Evolutionary conservation across 2,113 vertebrate genomes (phyloP).

Genomic region (Malaclemys terrapin): DNA sequence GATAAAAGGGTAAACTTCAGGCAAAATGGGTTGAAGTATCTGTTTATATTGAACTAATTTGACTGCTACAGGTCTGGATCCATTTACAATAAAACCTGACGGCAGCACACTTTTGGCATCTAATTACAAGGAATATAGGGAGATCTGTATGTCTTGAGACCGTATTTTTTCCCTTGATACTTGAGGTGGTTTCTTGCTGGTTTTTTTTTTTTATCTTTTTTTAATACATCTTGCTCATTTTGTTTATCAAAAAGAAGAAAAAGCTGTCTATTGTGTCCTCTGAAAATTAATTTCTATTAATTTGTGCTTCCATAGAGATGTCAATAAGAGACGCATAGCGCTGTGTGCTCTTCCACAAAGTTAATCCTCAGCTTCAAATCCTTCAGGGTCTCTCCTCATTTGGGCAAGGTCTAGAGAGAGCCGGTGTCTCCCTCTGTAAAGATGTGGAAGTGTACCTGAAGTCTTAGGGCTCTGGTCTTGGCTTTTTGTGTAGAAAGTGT

Average conservation of each 20-base stretch:
- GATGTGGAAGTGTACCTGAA: not conserved
- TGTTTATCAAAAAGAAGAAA: not conserved
- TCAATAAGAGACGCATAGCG: not conserved
- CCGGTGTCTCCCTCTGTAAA: not conserved
- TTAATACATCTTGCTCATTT: not conserved
- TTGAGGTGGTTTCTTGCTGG: not conserved
- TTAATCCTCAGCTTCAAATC: not conserved
- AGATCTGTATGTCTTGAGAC: not conserved
- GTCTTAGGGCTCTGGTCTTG: not conserved
- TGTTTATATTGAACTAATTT: slow-evolving; percentile 52
- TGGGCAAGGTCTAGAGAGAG: not conserved
- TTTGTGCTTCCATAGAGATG: not conserved
- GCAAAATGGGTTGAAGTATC: slow-evolving; percentile 29
- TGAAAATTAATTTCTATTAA: not conserved
- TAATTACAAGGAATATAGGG: slow-evolving; percentile 11
- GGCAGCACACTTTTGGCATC: slow-evolving; percentile 6
- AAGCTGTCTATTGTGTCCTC: slow-evolving; percentile 16
- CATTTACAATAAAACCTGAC: slow-evolving; percentile 37
- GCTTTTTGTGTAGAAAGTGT: not conserved
- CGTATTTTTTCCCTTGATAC: not conserved
- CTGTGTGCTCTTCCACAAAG: not conserved
- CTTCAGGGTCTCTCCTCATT: not conserved
- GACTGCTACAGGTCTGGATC: not conserved
- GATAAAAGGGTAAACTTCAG: slow-evolving; percentile 60
- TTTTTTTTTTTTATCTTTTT: not conserved